phyloP scores from a whole-genome alignment of 2,797 vertebrate species.

The Lophius americanus region DNA sequence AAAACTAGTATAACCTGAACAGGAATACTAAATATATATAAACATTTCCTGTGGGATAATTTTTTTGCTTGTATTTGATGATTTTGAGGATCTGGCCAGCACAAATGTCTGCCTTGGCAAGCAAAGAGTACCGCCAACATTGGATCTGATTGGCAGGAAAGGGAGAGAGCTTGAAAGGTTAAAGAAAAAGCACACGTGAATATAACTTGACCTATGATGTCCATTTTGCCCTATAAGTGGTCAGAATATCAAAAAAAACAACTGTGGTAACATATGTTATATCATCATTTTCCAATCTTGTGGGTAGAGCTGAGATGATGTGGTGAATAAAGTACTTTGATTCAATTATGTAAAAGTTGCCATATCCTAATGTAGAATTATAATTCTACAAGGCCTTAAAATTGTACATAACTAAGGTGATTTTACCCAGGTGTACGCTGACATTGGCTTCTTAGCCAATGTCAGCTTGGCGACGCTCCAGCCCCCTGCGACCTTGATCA shows the following conservation, averaged over 20 bases:
- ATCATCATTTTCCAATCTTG: neutral
- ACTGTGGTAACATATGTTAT: neutral
- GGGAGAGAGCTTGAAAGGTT: constrained; percentile 31
- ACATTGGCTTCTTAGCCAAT: no score
- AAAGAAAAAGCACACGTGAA: constrained; percentile 29
- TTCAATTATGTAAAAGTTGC: no score
- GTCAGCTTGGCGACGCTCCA: no score
- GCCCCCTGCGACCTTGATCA: no score
- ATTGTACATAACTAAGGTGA: no score
- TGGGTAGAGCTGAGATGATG: no score
- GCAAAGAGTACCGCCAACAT: constrained; percentile 34
- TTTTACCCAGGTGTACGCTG: no score
- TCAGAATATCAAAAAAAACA: constrained; percentile 14
- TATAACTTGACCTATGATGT: neutral
- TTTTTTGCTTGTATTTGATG: constrained; percentile 62
- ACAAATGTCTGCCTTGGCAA: constrained; percentile 62
- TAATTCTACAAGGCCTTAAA: no score
- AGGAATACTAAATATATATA: constrained; percentile 12
- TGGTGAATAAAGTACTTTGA: no score
- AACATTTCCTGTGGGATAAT: constrained; percentile 49
- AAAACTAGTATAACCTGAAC: constrained; percentile 1
- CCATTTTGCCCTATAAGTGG: constrained; percentile 15
- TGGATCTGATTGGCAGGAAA: constrained; percentile 45
- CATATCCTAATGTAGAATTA: no score
- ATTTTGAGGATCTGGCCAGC: constrained; percentile 50